Conservation (phyloP, 2,113 vertebrate genomes). For the Abramis brama region DNA sequence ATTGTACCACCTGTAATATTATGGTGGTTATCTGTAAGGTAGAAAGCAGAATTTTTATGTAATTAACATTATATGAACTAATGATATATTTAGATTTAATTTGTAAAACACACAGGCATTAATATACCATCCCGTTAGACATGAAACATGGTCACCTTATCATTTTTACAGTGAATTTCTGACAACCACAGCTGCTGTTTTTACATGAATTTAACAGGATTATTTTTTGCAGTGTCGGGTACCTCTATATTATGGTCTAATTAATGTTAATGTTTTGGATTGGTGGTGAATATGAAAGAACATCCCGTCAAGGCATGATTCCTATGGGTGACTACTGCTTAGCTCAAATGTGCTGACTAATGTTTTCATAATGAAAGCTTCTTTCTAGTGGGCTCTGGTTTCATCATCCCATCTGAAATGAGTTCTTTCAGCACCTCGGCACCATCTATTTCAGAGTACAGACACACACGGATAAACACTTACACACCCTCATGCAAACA, state of each 20-base stretch:
- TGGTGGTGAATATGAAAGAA: not conserved
- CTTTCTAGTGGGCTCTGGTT: conserved; percentile 2
- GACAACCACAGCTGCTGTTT: too few relatives aligned
- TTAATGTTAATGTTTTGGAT: not conserved
- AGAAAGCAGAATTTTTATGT: not conserved
- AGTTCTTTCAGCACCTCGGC: conserved; percentile 13
- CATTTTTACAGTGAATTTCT: too few relatives aligned
- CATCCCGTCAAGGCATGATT: not conserved
- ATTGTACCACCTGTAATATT: not conserved
- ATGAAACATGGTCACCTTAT: too few relatives aligned
- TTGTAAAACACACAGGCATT: too few relatives aligned
- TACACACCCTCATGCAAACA: conserved; percentile 10
- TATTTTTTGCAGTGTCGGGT: not conserved
- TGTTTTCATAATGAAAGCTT: conserved; percentile 1
- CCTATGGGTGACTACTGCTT: not conserved
- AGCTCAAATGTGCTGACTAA: not conserved
- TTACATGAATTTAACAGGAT: too few relatives aligned
- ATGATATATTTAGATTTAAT: not conserved
- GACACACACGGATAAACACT: not conserved
- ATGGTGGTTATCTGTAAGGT: not conserved
- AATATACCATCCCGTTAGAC: too few relatives aligned
- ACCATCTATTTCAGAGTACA: conserved; percentile 37
- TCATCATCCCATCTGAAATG: not conserved
- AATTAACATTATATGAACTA: not conserved
- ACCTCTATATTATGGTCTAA: not conserved